Base-by-base conservation (phyloP, 2,113 vertebrate genomes). In the Pristiophorus japonicus region DNA sequence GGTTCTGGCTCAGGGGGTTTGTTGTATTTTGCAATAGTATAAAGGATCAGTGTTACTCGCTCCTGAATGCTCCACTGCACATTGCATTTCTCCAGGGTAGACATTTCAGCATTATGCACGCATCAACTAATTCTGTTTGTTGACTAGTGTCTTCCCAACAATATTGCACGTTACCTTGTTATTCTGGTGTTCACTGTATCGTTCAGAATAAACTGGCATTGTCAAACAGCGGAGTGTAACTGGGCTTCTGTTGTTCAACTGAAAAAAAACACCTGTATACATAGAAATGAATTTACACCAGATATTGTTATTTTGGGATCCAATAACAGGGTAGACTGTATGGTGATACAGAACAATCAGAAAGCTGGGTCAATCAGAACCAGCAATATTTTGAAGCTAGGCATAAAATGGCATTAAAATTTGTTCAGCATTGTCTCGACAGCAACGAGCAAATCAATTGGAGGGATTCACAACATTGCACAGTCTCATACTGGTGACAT, bases 201-300 rank as follows among this genome's bases (percentile, higher is more conserved):
- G 2, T 65, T 59, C 34, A 92, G 14, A 92, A 92, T 92, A 92
- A 92, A 92, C 16, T 92, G 59, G 59, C n/a, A 20, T 38, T 91
- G 59, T 92, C 34, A 92, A 92, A n/a, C 34, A 92, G 88, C 59
- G 65, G 59, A 63, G 88, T 38, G 59, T 92, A 92, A 38, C 59
- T 22, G 16, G 16, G 10, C 55, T 92, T 92, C 34, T 91, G 16
- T 38, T 65, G 38, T 63, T 63, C 30, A 65, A 20, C 14, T 81
- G n/a, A 38, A 81, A 38, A 27, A 38, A 63, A 18, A 14, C 59
- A 92, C 18, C 34, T 7, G 47, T 18, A 34, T 90, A 12, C 51
- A 59, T 5, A 90, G 51, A 34, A 90, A 90, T 34, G 27, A 55
- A 88, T 30, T 90, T 30, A 90, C 30, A 34, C 10, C 27, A 59